Evolutionary conservation across 1,140 invertebrate genomes (phyloP).

Genomic region (Branchinecta lindahli): DNA sequence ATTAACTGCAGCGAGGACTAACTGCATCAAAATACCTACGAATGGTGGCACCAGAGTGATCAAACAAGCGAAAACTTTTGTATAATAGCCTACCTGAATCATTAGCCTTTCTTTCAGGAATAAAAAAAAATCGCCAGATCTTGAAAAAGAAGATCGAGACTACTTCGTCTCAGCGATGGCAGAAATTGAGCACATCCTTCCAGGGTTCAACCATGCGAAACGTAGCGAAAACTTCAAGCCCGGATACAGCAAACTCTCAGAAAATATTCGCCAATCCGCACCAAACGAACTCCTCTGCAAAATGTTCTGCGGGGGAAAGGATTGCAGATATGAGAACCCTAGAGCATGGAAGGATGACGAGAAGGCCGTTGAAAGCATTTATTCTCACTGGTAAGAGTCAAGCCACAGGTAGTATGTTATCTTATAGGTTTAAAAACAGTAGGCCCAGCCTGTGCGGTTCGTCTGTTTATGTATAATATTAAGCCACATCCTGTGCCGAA

Average conservation of each 20-base stretch:
- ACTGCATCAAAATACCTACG: no score
- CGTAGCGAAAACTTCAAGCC: constrained; percentile 10
- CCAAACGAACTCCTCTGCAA: constrained; percentile 53
- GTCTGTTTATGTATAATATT: not conserved
- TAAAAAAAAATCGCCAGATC: no score
- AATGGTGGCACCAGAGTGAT: no score
- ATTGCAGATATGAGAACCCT: constrained; percentile 61
- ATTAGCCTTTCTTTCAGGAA: no score
- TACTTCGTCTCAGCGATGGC: not conserved
- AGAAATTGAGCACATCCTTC: not conserved
- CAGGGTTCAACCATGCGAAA: not conserved
- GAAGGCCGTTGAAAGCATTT: constrained; percentile 58
- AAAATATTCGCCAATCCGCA: constrained; percentile 39
- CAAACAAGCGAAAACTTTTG: no score
- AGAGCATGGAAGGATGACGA: constrained; percentile 45
- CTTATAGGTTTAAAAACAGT: no score
- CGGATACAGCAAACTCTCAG: constrained; percentile 39
- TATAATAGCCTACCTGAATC: no score
- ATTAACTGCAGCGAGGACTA: no score
- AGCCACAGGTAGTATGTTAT: no score
- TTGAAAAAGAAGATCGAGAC: no score
- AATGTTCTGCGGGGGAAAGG: constrained; percentile 60
- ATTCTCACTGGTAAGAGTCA: constrained; percentile 59
- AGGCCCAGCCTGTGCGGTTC: no score
- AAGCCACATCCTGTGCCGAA: not conserved